A percentile compares a stretch with the other conserved stretches of the same genome.
phyloP scores from a whole-genome alignment of 2,113 vertebrate species.

The Azemiops feae region DNA sequence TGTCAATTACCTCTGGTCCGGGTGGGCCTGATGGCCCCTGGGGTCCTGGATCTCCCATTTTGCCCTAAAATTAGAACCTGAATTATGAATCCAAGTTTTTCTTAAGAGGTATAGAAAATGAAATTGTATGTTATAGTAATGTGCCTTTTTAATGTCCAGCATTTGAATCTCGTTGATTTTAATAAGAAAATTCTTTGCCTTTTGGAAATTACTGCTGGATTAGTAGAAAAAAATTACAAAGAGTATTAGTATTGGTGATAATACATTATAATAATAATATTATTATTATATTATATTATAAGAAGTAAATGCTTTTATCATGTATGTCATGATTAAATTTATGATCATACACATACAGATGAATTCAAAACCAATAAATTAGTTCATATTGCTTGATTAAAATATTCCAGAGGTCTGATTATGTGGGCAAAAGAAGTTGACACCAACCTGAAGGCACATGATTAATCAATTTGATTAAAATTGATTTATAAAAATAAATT shows the following conservation, averaged over 20 bases:
- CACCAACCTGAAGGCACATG: background rate
- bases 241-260: accelerated
- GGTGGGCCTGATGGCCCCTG: conserved; percentile 81
- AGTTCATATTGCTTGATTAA: background rate
- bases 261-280: background rate
- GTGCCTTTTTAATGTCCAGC: background rate
- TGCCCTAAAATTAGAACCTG: conserved; percentile 77
- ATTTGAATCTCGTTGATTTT: background rate
- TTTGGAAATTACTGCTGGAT: background rate
- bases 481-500: background rate
- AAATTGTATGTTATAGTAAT: background rate
- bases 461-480: background rate
- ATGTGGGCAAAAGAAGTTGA: background rate
- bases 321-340: background rate
- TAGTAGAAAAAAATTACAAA: background rate
- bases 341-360: background rate
- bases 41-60: conserved; percentile 82
- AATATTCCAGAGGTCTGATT: background rate
- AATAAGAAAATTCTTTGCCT: background rate
- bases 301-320: background rate
- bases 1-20: conserved; percentile 88
- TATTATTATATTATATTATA: background rate
- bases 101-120: background rate
- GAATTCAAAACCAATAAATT: background rate
- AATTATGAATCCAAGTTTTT: conserved; percentile 25